Conservation (phyloP, 2,888 invertebrate species). For the Apodemia duryi region DNA sequence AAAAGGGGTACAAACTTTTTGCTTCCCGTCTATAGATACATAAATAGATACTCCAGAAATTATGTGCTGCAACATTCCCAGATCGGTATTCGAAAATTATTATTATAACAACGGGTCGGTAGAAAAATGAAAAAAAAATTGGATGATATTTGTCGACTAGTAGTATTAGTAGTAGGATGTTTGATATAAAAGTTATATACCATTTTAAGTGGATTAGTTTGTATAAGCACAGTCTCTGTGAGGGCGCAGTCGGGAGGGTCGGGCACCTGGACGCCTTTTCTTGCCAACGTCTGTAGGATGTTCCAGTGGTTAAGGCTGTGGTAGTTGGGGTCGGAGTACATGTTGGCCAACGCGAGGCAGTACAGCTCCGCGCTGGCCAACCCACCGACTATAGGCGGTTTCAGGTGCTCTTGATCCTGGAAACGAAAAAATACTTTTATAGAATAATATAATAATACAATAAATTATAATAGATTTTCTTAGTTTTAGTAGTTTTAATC, state of each 20-base stretch:
- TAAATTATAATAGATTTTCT: no score
- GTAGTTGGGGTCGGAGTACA: conserved; percentile 97
- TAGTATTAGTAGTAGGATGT: no score
- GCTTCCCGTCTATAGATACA: no score
- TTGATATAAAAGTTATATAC: conserved; percentile 61
- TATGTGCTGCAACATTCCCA: no score
- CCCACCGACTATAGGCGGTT: conserved; percentile 94
- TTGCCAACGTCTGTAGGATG: conserved; percentile 93
- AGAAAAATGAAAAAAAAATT: no score
- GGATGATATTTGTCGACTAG: no score
- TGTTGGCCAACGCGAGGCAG: conserved; percentile 95
- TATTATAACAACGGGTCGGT: no score
- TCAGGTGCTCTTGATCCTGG: conserved; percentile 94
- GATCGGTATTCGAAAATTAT: no score
- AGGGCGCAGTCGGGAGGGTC: conserved; percentile 92
- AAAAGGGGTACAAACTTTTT: no score
- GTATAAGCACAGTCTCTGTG: conserved; percentile 96
- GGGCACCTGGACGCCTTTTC: conserved; percentile 93
- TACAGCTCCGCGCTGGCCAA: conserved; percentile 96
- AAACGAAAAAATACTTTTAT: conserved; percentile 39
- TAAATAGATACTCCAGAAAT: no score
- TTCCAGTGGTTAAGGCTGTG: conserved; percentile 97
- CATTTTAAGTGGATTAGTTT: conserved; percentile 96
- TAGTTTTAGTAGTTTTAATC: no score
- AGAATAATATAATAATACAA: no score